Base-by-base conservation (phyloP, 1,140 invertebrate genomes). In the Drosophila miranda region DNA sequence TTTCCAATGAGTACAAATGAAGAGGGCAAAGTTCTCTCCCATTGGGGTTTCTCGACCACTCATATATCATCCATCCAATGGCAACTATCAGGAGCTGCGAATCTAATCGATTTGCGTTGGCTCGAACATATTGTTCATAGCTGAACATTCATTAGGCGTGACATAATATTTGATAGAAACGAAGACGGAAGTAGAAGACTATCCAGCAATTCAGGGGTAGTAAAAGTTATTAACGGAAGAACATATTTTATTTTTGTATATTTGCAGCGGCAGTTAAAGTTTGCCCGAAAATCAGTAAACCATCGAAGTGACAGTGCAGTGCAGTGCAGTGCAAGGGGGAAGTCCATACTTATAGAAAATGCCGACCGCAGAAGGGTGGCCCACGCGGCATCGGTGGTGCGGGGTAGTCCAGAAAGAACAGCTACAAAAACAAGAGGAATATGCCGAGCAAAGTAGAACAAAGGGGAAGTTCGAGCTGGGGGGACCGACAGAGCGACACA, bases 101-200 rank as follows among this genome's bases (percentile, higher is more conserved):
- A 68, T 68, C 62, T 67, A 68, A 68, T 68, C 64, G 49, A 67
- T 55, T 68, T 49, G 30, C 8, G 45, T 59, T 43, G 28, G 14
- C 43, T 42, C 43, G 19, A 53, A 44, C 57, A 68, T 52, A 68
- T 69, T 78, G 49, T 50, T 64, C 49, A 21, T 16, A n/a, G 34
- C 14, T 14, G 19, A 46, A 21, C 28, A 72, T 42, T 51, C 67
- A 75, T 82, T 30, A 43, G 45, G 28, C 61, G 46, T 79, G 75
- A 72, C 75, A 84, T 56, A 64, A 83, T 83, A 78, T 72, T 63
- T 55, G 71, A 63, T 55, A 53, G 38, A 49, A 63, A 66, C 56
- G 55, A 55, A 71, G 52, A 46, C 61, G 26, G 59, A 63, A 71
- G 46, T 67, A 34, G 30, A 56, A 59, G 50, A 43, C 53, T 41